Evolutionary conservation across 2,888 invertebrate genomes (phyloP), one percentile per base, ranked within the genome.

Genomic region (Sepioteuthis lessoniana): DNA sequence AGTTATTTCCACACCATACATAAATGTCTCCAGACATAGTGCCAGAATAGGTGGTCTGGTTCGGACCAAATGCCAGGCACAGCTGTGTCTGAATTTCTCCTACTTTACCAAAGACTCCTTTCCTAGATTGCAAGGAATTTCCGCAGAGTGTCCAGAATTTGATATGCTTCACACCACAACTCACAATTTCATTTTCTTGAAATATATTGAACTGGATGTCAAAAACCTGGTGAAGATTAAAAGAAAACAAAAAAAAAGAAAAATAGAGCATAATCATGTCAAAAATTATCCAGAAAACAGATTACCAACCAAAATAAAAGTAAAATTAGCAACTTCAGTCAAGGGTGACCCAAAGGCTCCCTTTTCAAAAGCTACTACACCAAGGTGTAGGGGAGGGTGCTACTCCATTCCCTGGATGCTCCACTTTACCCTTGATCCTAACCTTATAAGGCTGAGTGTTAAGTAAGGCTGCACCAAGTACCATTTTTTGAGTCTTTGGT

Each of bases 11-110:
- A 94, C 95, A 96, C 97, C 97, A 97, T 25, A 97, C 95, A 94
- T 97, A 97, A 55, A 97, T 95, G 95, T 97, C 97, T 35, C 97
- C 97, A 94, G 96, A 96, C n/a, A 97, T 95, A 7, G 97, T 97
- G 35, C 97, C 97, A 19, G 97, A 95, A 93, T 97, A 97, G 4
- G 97, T 97, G 7, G 95, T 94, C 93, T 96, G 95, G 47, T 96
- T 96, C n/a, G 95, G 95, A 10, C 96, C 97, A 95, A 97, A 97
- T 8, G 96, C 96, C 94, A 97, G 94, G 94, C 97, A 96, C 93
- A 97, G 94, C 95, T 97, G 96, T 16, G 97, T 97, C 95, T 97
- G 97, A n/a, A 97, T 97, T 95, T 97, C 97, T 25, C 97, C 97
- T 25, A 95, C 95, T 94, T 97, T 97, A 31, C 97, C 97, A 95